Base-by-base conservation (phyloP, 2,888 invertebrate species). In the Plemyria rubiginata region DNA sequence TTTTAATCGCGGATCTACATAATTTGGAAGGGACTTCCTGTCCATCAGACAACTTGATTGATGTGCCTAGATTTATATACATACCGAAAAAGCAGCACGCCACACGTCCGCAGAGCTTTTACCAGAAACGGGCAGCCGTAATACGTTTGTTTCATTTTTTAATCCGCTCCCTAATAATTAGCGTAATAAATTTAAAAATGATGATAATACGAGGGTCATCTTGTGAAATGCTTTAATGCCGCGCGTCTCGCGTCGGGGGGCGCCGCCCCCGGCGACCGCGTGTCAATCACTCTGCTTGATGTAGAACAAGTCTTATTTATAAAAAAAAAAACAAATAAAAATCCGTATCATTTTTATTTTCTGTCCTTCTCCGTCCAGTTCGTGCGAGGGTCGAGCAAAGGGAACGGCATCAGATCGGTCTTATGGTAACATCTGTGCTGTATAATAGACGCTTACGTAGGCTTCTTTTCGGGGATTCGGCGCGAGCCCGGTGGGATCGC, bases 101-200 rank as follows among this genome's bases (percentile, higher is more conserved):
- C 78, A 86, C 84, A 85, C 84, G 89, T 90, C 87, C 86, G 84
- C 88, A 82, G 80, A 85, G 86, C 85, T 82, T 87, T 86, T 83
- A 79, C 80, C 79, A 79, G 76, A 82, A 85, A 86, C 86, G 85
- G 86, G 81, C 84, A 85, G 79, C 77, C 77, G 77, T 87, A 87
- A 85, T 86, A 85, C 88, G 84, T 90, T 90, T 90, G 90, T 90
- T 90, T 90, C 83, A 87, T 91, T 91, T 91, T 90, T 88, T 87
- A 88, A 91, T 87, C 86, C 83, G 87, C 81, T 79, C 87, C 85
- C 85, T 87, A 83, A 88, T 92, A 92, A 92, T 92, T 92, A 92
- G 91, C 88, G 90, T 91, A 90, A 92, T 92, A 92, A 91, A 92
- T 92, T 90, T 90, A 87, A 87, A 92, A 92, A 92, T 89, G 92